phyloP scores from a whole-genome alignment of 2,113 vertebrate species.

The Microcebus lehilahytsara region DNA sequence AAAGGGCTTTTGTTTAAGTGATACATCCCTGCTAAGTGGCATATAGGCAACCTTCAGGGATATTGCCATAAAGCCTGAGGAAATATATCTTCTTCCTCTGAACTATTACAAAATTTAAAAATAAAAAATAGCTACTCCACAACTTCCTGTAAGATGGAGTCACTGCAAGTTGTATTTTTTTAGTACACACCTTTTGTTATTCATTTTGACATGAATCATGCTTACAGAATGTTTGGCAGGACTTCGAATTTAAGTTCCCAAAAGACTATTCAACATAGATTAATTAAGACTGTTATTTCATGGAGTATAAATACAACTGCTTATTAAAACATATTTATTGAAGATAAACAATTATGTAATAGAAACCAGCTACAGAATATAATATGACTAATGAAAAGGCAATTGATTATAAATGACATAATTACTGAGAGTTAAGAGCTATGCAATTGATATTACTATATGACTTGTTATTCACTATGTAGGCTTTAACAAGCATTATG shows the following conservation, averaged over 20 bases:
- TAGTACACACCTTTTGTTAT: conserved; percentile 62
- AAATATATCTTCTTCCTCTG: neutral
- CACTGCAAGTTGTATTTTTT: neutral
- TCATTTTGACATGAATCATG: conserved; percentile 65
- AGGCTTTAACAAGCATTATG: conserved; percentile 75
- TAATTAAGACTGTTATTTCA: conserved; percentile 80
- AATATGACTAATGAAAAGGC: conserved; percentile 72
- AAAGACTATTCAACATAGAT: conserved; percentile 73
- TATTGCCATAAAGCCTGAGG: conserved; percentile 1
- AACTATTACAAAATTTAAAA: conserved; percentile 10
- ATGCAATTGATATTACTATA: conserved; percentile 64
- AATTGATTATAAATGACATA: conserved; percentile 78
- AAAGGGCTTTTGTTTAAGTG: neutral
- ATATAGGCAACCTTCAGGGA: neutral
- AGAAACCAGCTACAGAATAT: conserved; percentile 71
- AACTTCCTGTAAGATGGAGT: neutral
- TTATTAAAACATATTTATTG: conserved; percentile 80
- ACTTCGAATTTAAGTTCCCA: conserved; percentile 68
- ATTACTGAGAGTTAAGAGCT: conserved; percentile 70
- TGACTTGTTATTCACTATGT: conserved; percentile 56
- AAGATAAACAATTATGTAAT: conserved; percentile 76
- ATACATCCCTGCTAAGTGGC: neutral
- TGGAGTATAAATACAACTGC: conserved; percentile 73
- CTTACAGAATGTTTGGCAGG: conserved; percentile 72
- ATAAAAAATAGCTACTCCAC: neutral